Percentiles rank a stretch among this genome's conserved stretches.
Conservation (phyloP, 2,797 vertebrate species). For the Acrocephalus scirpaceus region DNA sequence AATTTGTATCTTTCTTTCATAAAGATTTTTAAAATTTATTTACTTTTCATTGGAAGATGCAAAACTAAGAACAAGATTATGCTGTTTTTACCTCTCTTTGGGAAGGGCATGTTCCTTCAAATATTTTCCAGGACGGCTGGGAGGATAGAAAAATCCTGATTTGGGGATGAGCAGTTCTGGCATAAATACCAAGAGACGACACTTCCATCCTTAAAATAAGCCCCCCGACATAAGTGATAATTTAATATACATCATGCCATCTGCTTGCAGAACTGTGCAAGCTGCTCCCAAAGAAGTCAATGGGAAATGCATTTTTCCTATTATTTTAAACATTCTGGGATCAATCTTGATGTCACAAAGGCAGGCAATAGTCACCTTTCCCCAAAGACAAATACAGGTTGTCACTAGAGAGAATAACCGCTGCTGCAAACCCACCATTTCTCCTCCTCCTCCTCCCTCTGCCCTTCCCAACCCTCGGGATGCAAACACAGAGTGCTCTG, state of each 20-base stretch:
- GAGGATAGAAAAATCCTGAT: conserved; percentile 21
- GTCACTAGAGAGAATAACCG: background rate
- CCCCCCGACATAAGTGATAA: conserved; percentile 68
- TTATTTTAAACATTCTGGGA: background rate
- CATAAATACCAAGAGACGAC: conserved; percentile 59
- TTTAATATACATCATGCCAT: conserved; percentile 70
- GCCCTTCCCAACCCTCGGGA: background rate
- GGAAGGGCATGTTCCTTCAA: conserved; percentile 3
- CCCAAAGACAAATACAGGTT: background rate
- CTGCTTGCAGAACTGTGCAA: conserved; percentile 61
- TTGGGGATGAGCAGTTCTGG: conserved; percentile 68
- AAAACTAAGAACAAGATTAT: background rate
- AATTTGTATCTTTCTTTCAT: background rate
- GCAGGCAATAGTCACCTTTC: background rate
- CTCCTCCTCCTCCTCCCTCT: background rate
- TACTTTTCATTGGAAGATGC: background rate
- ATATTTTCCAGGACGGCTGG: conserved; percentile 25
- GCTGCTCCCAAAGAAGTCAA: conserved; percentile 56
- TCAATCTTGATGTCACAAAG: background rate
- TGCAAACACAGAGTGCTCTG: background rate
- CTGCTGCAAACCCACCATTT: background rate
- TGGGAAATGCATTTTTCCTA: conserved; percentile 38
- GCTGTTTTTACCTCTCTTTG: background rate
- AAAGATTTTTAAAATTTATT: background rate
- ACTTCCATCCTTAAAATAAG: conserved; percentile 68